Conservation (phyloP, 2,888 invertebrate species). For the Trissolcus brochymenae region DNA sequence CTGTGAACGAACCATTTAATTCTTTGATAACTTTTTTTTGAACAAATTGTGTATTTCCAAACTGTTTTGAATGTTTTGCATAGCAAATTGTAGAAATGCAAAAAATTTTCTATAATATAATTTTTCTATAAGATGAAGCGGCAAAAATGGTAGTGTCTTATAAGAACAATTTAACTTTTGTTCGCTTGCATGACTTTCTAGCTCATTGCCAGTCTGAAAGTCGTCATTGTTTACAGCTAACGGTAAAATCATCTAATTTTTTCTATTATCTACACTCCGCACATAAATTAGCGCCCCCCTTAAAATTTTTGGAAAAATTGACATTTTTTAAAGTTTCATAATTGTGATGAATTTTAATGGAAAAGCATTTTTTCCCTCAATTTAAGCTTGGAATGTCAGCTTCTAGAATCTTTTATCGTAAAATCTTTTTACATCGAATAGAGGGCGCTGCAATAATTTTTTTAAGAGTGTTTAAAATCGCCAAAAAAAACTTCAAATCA, state of each 20-base stretch:
- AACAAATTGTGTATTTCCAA: not conserved
- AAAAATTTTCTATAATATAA: not conserved
- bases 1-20: not conserved
- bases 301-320: too few species aligned
- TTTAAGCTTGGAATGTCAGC: too few species aligned
- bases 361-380: too few species aligned
- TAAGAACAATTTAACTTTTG: not conserved
- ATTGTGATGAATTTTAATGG: too few species aligned
- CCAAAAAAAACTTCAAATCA: too few species aligned
- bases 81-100: conserved; percentile 1
- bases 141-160: not conserved
- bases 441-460: too few species aligned
- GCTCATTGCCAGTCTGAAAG: not conserved
- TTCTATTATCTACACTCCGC: too few species aligned
- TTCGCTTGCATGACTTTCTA: conserved; percentile 8
- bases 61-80: conserved; percentile 5
- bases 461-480: too few species aligned
- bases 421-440: too few species aligned
- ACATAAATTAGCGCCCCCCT: too few species aligned
- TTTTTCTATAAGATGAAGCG: conserved; percentile 6
- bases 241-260: not conserved
- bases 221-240: not conserved
- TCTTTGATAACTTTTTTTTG: not conserved
- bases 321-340: not conserved
- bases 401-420: too few species aligned